Percentiles rank a stretch among this genome's conserved stretches.
phyloP scores from a whole-genome alignment of 2,113 vertebrate species.

The Chlorodrepanis virens region DNA sequence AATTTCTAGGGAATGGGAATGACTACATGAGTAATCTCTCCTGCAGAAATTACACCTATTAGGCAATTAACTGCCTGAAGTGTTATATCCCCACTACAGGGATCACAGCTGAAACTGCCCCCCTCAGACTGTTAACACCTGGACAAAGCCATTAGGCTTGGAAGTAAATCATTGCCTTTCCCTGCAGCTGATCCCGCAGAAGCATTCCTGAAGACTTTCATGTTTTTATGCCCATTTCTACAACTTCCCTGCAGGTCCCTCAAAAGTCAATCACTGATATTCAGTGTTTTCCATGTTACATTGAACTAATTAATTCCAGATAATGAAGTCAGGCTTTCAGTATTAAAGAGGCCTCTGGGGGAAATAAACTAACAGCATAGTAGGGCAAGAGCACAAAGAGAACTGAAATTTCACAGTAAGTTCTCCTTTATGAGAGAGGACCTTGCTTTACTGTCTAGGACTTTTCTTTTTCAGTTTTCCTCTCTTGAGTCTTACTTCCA shows the following conservation, averaged over 20 bases:
- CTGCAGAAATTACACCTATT: background rate
- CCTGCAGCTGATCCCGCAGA: background rate
- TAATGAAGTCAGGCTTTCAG: background rate
- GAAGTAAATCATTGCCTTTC: background rate
- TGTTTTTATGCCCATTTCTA: background rate
- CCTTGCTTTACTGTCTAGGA: background rate
- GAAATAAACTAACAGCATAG: slow-evolving; percentile 5
- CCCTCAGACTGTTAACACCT: background rate
- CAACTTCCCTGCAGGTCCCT: background rate
- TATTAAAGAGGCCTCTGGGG: background rate
- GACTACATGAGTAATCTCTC: background rate
- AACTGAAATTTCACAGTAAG: background rate
- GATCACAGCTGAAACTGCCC: background rate
- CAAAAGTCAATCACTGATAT: background rate
- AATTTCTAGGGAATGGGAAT: background rate
- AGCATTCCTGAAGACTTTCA: background rate
- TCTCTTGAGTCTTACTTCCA: background rate
- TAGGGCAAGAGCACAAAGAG: background rate
- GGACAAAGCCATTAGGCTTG: background rate
- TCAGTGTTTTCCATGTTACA: background rate
- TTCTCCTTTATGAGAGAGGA: background rate
- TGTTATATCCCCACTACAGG: background rate
- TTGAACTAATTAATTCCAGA: slow-evolving; percentile 34
- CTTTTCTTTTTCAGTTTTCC: background rate
- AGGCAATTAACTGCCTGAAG: background rate